A percentile compares a stretch with the other conserved stretches of the same genome.
phyloP scores from a whole-genome alignment of 2,113 vertebrate species.

The Eulemur rufifrons region DNA sequence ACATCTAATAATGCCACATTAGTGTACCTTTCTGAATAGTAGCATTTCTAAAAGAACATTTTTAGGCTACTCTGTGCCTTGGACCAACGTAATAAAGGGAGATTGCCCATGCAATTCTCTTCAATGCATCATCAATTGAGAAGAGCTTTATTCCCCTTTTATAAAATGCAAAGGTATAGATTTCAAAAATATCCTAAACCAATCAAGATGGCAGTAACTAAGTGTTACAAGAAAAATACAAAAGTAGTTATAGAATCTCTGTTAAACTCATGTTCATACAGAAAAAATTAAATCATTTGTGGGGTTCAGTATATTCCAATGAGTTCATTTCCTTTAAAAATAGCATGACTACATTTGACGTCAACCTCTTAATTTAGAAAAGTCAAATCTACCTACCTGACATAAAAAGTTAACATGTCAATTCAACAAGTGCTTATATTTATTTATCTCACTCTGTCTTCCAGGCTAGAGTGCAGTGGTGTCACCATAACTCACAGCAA shows the following conservation, averaged over 20 bases:
- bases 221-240: slow-evolving; percentile 33
- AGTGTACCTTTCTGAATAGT: slow-evolving; percentile 44
- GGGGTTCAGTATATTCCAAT: background rate
- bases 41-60: slow-evolving; percentile 53
- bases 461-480: too few relatives aligned
- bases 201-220: slow-evolving; percentile 28
- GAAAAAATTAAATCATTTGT: background rate
- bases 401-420: background rate
- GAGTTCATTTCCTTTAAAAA: slow-evolving; percentile 3
- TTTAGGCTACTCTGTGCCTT: slow-evolving; percentile 56
- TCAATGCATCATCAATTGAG: slow-evolving; percentile 55
- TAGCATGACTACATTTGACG: background rate
- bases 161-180: slow-evolving; percentile 65
- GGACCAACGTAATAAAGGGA: slow-evolving; percentile 69
- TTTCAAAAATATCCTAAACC: slow-evolving; percentile 58
- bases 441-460: too few relatives aligned
- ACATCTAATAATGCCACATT: slow-evolving; percentile 41
- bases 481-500: too few relatives aligned
- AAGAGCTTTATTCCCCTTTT: slow-evolving; percentile 42
- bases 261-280: background rate
- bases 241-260: background rate
- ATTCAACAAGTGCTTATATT: background rate
- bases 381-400: background rate
- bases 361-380: background rate
- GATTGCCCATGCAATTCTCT: slow-evolving; percentile 64